Evolutionary conservation across 2,888 invertebrate species (phyloP).

Genomic region (Synergus itoensis): DNA sequence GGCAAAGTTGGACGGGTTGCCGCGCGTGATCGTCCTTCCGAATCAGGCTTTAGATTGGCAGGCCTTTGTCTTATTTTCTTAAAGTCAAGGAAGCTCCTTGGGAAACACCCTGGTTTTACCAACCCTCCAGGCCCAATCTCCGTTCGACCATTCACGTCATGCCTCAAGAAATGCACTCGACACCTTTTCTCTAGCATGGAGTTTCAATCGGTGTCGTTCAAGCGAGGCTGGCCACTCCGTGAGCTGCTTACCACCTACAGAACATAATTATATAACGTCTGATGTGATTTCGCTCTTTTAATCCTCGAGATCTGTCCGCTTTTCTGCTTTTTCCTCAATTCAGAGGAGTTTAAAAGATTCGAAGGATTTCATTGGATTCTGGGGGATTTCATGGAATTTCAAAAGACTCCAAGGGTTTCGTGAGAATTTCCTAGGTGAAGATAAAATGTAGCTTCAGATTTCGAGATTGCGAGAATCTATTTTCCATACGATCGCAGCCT

Average conservation of each 20-base stretch:
- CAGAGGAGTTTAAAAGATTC: no score
- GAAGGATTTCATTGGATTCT: no score
- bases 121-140: slow-evolving; percentile 43
- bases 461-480: no score
- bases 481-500: no score
- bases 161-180: slow-evolving; percentile 67
- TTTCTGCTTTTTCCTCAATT: background rate
- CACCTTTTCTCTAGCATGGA: slow-evolving; percentile 61
- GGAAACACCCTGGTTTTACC: slow-evolving; percentile 19
- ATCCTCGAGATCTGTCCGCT: background rate
- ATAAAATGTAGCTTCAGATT: no score
- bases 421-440: no score
- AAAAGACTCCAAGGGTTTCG: background rate
- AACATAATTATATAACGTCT: slow-evolving; percentile 35
- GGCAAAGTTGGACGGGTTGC: slow-evolving; percentile 70
- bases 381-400: no score
- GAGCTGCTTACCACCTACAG: slow-evolving; percentile 63
- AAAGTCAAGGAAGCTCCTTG: slow-evolving; percentile 51
- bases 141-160: slow-evolving; percentile 66
- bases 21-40: slow-evolving; percentile 73
- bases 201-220: slow-evolving; percentile 70
- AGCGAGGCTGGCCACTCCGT: slow-evolving; percentile 63
- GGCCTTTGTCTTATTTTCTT: slow-evolving; percentile 56
- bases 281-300: background rate
- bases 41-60: slow-evolving; percentile 57